Evolutionary conservation across 2,888 invertebrate genomes (phyloP).

Genomic region (Mycogona germanica): DNA sequence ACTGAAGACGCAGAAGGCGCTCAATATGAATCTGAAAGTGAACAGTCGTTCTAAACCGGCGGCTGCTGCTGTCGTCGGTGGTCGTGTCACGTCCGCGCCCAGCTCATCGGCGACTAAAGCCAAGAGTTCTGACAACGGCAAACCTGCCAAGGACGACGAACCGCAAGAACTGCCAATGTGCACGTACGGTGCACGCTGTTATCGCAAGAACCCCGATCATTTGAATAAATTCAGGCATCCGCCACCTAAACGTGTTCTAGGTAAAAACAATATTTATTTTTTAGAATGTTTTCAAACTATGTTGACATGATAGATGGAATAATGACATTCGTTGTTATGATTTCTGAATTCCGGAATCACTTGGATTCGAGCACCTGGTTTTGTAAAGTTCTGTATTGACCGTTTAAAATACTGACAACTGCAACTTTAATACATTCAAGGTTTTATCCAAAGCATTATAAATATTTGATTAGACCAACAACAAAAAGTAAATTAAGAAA

Average conservation of each 20-base stretch:
- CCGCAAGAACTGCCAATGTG: conserved; percentile 38
- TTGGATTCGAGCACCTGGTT: no score
- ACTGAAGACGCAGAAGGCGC: no score
- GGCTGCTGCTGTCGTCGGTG: background rate
- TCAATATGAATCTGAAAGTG: no score
- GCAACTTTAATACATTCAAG: no score
- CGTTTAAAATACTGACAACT: background rate
- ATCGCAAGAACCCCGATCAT: conserved; percentile 66
- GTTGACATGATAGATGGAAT: no score
- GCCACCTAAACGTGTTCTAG: background rate
- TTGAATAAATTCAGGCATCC: conserved; percentile 56
- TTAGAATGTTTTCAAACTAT: background rate
- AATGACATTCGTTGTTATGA: no score
- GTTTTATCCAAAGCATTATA: no score
- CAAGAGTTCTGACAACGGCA: background rate
- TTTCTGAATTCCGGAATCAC: no score
- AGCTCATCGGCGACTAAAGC: background rate
- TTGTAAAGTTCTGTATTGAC: no score
- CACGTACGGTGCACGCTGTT: conserved; percentile 65
- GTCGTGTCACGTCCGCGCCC: background rate
- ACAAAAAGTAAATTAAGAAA: no score
- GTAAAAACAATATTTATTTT: background rate
- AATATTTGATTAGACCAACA: no score
- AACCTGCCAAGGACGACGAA: background rate
- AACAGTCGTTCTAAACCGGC: background rate